Conservation (phyloP, 2,113 vertebrate species). For the Stegostoma tigrinum region DNA sequence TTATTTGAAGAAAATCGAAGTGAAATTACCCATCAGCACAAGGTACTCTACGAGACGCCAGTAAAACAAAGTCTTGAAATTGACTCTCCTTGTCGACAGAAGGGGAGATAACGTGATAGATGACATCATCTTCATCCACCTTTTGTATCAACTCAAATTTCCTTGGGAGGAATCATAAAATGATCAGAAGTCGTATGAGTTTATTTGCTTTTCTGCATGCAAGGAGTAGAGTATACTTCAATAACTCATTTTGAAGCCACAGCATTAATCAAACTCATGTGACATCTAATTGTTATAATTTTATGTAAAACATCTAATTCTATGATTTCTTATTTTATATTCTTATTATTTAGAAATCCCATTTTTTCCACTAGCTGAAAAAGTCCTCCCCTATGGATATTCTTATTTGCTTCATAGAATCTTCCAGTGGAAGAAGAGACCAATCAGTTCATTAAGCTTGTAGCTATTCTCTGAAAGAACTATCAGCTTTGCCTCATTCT, state of each 20-base stretch:
- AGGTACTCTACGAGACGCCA: slow-evolving; percentile 78
- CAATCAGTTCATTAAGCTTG: background rate
- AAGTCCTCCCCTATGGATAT: background rate
- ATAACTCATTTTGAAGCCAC: background rate
- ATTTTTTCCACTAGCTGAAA: background rate
- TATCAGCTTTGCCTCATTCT: background rate
- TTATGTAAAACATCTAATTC: background rate
- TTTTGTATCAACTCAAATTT: slow-evolving; percentile 72
- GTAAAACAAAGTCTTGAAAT: slow-evolving; percentile 77
- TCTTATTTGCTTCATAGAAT: background rate
- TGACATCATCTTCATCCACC: slow-evolving; percentile 76
- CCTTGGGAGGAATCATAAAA: slow-evolving; percentile 49
- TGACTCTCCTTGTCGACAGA: slow-evolving; percentile 59
- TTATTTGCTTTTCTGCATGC: background rate
- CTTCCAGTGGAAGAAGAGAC: background rate
- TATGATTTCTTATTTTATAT: background rate
- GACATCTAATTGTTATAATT: background rate
- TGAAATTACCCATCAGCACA: slow-evolving; percentile 70
- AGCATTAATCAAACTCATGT: background rate
- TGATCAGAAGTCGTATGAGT: background rate
- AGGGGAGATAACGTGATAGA: slow-evolving; percentile 76
- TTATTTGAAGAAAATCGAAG: background rate
- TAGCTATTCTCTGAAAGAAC: background rate
- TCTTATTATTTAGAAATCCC: background rate
- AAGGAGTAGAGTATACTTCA: background rate